Conservation (phyloP, 2,888 invertebrate genomes). For the Xestia c-nigrum region DNA sequence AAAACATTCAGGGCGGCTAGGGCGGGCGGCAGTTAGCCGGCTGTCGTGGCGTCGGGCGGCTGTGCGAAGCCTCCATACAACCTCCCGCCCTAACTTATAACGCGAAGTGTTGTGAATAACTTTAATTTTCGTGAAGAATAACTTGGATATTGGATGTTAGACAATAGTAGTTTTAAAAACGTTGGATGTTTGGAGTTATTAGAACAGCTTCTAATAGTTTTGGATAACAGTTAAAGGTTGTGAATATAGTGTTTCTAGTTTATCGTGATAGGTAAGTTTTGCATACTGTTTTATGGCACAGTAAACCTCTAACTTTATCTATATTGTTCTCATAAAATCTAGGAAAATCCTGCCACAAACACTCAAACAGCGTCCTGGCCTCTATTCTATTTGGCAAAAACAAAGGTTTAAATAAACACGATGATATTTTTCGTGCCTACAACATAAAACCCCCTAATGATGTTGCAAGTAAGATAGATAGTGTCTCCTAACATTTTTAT, state of each 20-base stretch:
- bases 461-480: conserved; percentile 7
- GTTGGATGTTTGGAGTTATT: conserved; percentile 30
- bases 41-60: conserved; percentile 78
- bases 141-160: conserved; percentile 30
- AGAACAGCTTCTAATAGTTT: conserved; percentile 43
- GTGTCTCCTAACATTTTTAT: conserved; percentile 17
- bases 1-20: conserved; percentile 71
- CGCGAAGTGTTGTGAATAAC: conserved; percentile 65
- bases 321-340: background rate
- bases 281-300: background rate
- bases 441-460: conserved; percentile 9
- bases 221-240: conserved; percentile 44
- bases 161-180: conserved; percentile 29
- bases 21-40: conserved; percentile 84
- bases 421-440: background rate
- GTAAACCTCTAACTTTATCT: background rate
- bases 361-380: background rate
- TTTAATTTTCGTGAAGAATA: conserved; percentile 48
- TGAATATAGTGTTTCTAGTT: conserved; percentile 51
- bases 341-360: background rate
- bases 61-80: conserved; percentile 71
- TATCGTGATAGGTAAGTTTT: conserved; percentile 53
- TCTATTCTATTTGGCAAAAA: background rate
- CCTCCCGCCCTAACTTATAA: conserved; percentile 54
- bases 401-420: background rate